Evolutionary conservation across 1,140 invertebrate species (phyloP).

Genomic region (Leptinotarsa lineolata): DNA sequence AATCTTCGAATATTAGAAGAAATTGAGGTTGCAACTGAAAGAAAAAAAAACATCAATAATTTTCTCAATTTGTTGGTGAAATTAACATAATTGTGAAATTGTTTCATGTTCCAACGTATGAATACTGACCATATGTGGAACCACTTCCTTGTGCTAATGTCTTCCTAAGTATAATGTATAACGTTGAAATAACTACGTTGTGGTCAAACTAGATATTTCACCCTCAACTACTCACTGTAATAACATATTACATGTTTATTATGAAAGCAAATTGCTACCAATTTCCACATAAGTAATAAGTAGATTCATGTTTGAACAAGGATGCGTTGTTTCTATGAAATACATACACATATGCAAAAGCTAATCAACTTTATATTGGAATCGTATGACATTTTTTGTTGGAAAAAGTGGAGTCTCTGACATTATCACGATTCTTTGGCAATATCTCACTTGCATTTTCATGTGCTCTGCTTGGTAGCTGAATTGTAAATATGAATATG

Average conservation of each 20-base stretch:
- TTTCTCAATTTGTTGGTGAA: constrained; percentile 14
- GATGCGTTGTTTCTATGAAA: background rate
- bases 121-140: constrained; percentile 35
- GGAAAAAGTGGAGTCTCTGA: too few species aligned
- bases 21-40: background rate
- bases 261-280: constrained; percentile 23
- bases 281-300: constrained; percentile 10
- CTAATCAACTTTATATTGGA: too few species aligned
- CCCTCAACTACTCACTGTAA: constrained; percentile 22
- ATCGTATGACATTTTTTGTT: too few species aligned
- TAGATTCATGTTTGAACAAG: background rate
- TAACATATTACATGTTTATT: constrained; percentile 16
- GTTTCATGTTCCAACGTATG: background rate
- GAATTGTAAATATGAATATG: too few species aligned
- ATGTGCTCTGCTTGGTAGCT: too few species aligned
- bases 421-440: too few species aligned
- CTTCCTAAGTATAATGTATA: constrained; percentile 33
- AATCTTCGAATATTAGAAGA: too few species aligned
- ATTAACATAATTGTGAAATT: constrained; percentile 26
- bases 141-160: constrained; percentile 38
- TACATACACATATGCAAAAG: background rate
- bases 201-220: constrained; percentile 23
- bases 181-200: constrained; percentile 14
- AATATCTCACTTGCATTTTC: too few species aligned
- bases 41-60: background rate